Conservation (phyloP, 1,140 invertebrate genomes). For the Papilio polyxenes region DNA sequence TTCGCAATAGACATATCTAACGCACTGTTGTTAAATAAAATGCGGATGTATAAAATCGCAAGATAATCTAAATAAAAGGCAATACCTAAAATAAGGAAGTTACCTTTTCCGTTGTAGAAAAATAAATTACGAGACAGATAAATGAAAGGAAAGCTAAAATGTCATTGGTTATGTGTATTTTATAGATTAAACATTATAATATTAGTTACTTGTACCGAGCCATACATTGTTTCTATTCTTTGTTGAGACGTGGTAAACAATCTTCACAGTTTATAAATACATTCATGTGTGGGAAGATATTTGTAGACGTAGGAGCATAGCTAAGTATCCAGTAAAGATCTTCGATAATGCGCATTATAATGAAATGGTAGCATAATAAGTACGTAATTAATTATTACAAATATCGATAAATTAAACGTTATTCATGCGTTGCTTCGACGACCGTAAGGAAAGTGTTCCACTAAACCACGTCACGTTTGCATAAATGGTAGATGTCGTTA, state of each 20-base stretch:
- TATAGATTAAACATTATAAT: not conserved
- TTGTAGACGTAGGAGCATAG: not conserved
- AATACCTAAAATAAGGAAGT: not conserved
- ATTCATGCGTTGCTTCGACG: not conserved
- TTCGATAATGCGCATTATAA: not conserved
- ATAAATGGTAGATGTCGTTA: slow-evolving; percentile 17
- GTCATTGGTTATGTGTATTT: not conserved
- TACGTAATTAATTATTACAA: not conserved
- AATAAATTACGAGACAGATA: not conserved
- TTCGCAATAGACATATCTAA: not conserved
- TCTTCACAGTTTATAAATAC: slow-evolving; percentile 19
- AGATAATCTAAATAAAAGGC: not conserved
- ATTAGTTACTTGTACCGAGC: not conserved
- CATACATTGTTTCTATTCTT: slow-evolving; percentile 3
- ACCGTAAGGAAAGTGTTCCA: slow-evolving; percentile 8
- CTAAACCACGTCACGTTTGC: slow-evolving; percentile 2
- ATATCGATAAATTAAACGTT: not conserved
- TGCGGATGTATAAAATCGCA: slow-evolving; percentile 15
- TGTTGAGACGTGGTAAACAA: not conserved
- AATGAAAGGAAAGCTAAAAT: not conserved
- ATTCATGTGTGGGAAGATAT: not conserved
- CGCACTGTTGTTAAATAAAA: not conserved
- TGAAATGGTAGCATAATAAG: not conserved
- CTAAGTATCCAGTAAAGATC: not conserved
- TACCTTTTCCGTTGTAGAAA: not conserved